Conservation (phyloP, 2,888 invertebrate genomes). For the Tridacna gigas region DNA sequence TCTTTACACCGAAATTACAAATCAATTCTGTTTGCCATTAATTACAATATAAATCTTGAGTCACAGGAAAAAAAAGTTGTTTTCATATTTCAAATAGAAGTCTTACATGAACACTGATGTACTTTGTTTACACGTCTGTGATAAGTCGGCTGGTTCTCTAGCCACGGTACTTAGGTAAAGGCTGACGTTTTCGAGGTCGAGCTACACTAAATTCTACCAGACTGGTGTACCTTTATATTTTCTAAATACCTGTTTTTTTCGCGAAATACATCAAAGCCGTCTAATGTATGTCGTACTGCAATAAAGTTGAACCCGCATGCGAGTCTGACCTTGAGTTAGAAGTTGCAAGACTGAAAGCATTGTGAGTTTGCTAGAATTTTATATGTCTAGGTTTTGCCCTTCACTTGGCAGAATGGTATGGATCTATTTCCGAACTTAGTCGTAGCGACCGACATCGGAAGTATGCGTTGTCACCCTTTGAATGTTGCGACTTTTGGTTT, state of each 20-base stretch:
- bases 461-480: too few relatives aligned
- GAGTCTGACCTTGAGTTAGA: constrained; percentile 41
- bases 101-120: background rate
- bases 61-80: background rate
- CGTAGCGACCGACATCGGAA: too few relatives aligned
- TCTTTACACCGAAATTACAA: background rate
- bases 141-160: background rate
- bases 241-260: background rate
- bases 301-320: constrained; percentile 40
- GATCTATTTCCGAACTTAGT: too few relatives aligned
- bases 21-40: background rate
- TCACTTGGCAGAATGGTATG: too few relatives aligned
- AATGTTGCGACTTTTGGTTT: too few relatives aligned
- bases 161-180: too few relatives aligned
- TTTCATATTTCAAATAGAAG: background rate
- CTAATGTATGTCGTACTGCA: background rate
- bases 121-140: background rate
- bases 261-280: background rate
- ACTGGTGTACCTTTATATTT: background rate
- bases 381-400: too few relatives aligned
- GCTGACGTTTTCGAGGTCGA: background rate
- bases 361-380: too few relatives aligned
- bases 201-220: background rate
- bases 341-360: background rate
- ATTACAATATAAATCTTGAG: background rate